Conservation (phyloP, 2,113 vertebrate genomes). For the Ivindomyrus marchei region DNA sequence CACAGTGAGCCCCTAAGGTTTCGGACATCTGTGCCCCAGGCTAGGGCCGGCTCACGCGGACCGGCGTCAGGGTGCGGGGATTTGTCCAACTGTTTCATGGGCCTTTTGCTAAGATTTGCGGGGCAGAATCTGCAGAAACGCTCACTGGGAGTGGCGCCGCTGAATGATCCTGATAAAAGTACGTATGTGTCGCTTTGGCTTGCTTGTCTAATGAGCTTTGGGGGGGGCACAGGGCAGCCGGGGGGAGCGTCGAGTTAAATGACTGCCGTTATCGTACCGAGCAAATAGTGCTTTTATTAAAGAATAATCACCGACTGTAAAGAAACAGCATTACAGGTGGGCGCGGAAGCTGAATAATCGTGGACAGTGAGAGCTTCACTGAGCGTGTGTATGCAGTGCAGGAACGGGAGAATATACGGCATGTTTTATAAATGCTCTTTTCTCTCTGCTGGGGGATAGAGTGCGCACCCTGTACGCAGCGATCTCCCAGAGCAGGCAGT, state of each 20-base stretch:
- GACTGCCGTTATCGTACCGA: slow-evolving; percentile 31
- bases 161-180: slow-evolving; percentile 37
- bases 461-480: not conserved
- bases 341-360: slow-evolving; percentile 50
- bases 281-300: slow-evolving; percentile 38
- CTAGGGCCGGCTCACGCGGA: not conserved
- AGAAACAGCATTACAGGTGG: slow-evolving; percentile 39
- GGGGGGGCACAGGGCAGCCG: not conserved
- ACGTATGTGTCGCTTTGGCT: slow-evolving; percentile 36
- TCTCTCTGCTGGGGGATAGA: slow-evolving; percentile 46
- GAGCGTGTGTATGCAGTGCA: not conserved
- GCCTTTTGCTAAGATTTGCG: slow-evolving; percentile 23
- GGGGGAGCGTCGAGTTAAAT: slow-evolving; percentile 26
- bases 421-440: slow-evolving; percentile 47
- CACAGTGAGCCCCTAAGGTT: not conserved
- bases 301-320: slow-evolving; percentile 37
- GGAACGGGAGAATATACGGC: not conserved
- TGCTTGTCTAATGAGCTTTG: slow-evolving; percentile 18
- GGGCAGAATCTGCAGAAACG: slow-evolving; percentile 24
- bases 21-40: not conserved
- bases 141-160: slow-evolving; percentile 21
- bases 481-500: slow-evolving; percentile 1
- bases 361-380: slow-evolving; percentile 36
- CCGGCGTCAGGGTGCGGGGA: not conserved
- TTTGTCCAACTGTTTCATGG: not conserved